Percentiles rank a stretch among this genome's conserved stretches.
phyloP scores from a whole-genome alignment of 2,888 invertebrate species.

The Thymelicus acteon region DNA sequence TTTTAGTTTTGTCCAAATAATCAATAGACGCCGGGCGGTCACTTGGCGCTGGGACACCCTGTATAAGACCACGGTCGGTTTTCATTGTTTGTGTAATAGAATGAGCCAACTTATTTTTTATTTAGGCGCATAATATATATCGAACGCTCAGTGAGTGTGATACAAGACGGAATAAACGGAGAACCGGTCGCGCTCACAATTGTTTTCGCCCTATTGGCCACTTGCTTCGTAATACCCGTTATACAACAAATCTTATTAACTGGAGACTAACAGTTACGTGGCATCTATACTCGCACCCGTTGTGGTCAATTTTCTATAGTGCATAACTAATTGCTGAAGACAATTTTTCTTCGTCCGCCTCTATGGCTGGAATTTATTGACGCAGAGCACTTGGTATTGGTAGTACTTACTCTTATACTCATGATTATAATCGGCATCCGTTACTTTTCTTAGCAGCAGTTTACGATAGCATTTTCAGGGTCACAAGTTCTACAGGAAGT shows the following conservation, averaged over 20 bases:
- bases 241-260: constrained; percentile 75
- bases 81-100: constrained; percentile 13
- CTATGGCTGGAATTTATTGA: constrained; percentile 38
- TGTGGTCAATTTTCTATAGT: constrained; percentile 59
- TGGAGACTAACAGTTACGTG: constrained; percentile 63
- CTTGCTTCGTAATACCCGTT: constrained; percentile 66
- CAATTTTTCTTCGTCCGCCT: constrained; percentile 45
- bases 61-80: not conserved
- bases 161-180: constrained; percentile 44
- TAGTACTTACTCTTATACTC: no score
- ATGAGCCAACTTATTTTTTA: constrained; percentile 12
- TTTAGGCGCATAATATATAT: constrained; percentile 16
- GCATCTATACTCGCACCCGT: constrained; percentile 54
- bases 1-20: no score
- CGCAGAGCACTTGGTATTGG: no score
- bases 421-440: no score
- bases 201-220: constrained; percentile 67
- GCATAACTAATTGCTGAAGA: constrained; percentile 54
- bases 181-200: constrained; percentile 67
- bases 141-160: constrained; percentile 15
- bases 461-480: no score
- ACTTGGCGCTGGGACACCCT: no score
- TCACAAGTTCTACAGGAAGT: no score
- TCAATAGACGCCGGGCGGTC: no score
- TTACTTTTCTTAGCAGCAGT: no score